Conservation (phyloP, 2,888 invertebrate species). For the Cheilosia variabilis region DNA sequence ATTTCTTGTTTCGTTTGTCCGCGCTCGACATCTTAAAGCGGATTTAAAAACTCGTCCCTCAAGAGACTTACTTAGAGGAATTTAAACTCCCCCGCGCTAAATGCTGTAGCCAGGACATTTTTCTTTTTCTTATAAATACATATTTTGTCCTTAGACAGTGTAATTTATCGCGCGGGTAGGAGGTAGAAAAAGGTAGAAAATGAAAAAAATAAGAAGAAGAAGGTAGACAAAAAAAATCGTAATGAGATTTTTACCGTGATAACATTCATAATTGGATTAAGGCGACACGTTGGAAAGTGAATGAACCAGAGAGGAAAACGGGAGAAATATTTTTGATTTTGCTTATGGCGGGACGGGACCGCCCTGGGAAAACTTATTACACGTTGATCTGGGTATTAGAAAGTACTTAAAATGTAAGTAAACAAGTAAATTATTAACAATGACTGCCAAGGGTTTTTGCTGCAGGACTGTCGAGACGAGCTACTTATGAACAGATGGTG, state of each 20-base stretch:
- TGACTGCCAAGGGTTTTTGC: constrained; percentile 18
- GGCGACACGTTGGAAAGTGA: constrained; percentile 76
- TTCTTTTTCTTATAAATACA: constrained; percentile 31
- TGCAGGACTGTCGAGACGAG: not conserved
- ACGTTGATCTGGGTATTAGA: constrained; percentile 62
- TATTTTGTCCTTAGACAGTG: constrained; percentile 49
- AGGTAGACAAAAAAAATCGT: constrained; percentile 37
- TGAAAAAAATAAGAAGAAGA: constrained; percentile 28
- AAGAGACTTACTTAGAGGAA: constrained; percentile 60
- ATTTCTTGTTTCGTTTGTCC: constrained; percentile 23
- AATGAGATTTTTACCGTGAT: constrained; percentile 75
- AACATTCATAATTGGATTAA: constrained; percentile 77
- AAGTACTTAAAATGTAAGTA: constrained; percentile 59
- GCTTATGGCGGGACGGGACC: not conserved
- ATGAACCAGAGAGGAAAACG: constrained; percentile 54
- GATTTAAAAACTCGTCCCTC: constrained; percentile 64
- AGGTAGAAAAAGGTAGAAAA: constrained; percentile 23
- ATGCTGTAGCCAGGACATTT: constrained; percentile 53
- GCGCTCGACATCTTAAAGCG: constrained; percentile 50
- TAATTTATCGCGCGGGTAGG: constrained; percentile 64
- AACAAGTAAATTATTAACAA: constrained; percentile 48
- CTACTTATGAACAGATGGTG: constrained; percentile 1
- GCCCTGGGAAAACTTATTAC: constrained; percentile 59
- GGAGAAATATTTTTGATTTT: constrained; percentile 41
- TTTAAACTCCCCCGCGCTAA: constrained; percentile 15